Percentiles rank a stretch among this genome's conserved stretches.
Conservation (phyloP, 1,140 invertebrate genomes). For the Hypsibius dujardini region DNA sequence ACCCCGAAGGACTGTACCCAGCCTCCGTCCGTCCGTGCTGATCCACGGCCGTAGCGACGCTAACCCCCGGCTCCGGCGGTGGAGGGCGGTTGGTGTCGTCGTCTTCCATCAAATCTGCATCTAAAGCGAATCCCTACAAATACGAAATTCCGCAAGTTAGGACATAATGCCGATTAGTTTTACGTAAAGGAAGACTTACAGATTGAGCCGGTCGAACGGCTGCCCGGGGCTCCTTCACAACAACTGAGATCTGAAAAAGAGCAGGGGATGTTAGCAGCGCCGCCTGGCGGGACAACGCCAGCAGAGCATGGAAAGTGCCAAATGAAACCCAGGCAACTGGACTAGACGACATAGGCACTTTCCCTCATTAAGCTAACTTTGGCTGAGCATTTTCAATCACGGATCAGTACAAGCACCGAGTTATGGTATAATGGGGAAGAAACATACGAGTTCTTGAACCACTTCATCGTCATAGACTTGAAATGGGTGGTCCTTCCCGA, state of each 20-base stretch:
- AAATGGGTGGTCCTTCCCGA: conserved; percentile 61
- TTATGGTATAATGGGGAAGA: too few species aligned
- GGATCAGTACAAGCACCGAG: too few species aligned
- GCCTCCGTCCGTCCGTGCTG: neutral
- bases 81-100: neutral
- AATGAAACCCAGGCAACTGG: too few species aligned
- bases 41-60: neutral
- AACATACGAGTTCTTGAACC: conserved; percentile 32
- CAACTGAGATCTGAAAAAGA: too few species aligned
- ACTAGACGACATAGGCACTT: too few species aligned
- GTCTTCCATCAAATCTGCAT: neutral
- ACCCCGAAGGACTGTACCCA: too few species aligned
- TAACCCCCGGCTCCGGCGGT: neutral
- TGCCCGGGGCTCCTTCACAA: conserved; percentile 6
- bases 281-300: too few species aligned
- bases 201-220: conserved; percentile 4
- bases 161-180: neutral
- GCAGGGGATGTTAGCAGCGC: too few species aligned
- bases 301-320: too few species aligned
- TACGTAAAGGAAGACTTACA: conserved; percentile 12
- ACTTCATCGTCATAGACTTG: conserved; percentile 59
- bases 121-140: neutral
- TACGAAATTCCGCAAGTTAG: too few species aligned
- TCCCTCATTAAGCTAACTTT: too few species aligned
- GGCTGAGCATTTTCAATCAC: too few species aligned